phyloP scores from a whole-genome alignment of 1,140 invertebrate species.

The Tribolium madens region DNA sequence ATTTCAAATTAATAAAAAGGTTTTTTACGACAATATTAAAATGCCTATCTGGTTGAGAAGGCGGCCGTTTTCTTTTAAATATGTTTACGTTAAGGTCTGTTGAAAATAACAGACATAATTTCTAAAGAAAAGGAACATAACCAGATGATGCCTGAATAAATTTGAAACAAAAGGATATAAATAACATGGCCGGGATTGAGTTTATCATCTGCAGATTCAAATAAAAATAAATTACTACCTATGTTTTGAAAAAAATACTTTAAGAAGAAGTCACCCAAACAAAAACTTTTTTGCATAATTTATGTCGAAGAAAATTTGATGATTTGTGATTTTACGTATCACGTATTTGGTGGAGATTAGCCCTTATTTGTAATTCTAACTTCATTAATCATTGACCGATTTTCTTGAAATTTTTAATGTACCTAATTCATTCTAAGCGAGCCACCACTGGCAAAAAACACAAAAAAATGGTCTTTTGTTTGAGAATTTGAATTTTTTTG shows the following conservation, averaged over 20 bases:
- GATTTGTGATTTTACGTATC: background rate
- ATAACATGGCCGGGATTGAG: conserved; percentile 17
- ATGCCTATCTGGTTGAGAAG: conserved; percentile 24
- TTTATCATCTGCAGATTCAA: conserved; percentile 32
- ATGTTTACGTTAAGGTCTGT: conserved; percentile 24
- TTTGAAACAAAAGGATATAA: conserved; percentile 2
- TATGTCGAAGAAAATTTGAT: background rate
- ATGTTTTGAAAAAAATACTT: conserved; percentile 29
- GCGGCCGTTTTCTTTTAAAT: background rate
- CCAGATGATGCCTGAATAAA: conserved; percentile 33
- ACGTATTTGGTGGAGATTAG: background rate
- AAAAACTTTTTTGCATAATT: conserved; percentile 2
- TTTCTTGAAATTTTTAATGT: too few species aligned
- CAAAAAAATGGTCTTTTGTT: too few species aligned
- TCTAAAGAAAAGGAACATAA: background rate
- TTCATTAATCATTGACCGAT: too few species aligned
- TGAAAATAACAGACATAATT: conserved; percentile 13
- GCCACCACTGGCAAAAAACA: too few species aligned
- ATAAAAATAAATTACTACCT: conserved; percentile 34
- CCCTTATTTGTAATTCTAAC: too few species aligned
- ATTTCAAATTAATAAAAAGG: conserved; percentile 35
- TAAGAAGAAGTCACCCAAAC: background rate
- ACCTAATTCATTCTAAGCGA: too few species aligned
- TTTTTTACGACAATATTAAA: conserved; percentile 33
- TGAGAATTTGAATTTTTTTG: too few species aligned